Percentiles rank a stretch among this genome's conserved stretches.
Conservation (phyloP, 2,888 invertebrate genomes). For the Agrotis segetum region DNA sequence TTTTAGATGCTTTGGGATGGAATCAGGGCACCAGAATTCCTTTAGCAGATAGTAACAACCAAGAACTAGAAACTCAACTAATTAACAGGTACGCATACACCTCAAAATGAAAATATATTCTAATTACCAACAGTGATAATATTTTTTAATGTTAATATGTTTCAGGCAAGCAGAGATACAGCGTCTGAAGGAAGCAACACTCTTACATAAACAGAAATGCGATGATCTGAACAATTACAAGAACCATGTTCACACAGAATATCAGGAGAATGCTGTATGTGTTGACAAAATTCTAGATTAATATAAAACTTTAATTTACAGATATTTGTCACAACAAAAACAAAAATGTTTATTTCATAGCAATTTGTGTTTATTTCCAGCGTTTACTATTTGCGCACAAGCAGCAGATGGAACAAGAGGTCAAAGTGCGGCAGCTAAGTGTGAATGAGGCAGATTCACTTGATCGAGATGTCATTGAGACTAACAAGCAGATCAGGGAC, state of each 20-base stretch:
- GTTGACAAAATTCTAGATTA: background rate
- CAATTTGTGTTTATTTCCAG: constrained; percentile 76
- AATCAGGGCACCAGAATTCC: constrained; percentile 95
- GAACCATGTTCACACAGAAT: constrained; percentile 83
- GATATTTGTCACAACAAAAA: background rate
- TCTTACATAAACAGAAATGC: constrained; percentile 81
- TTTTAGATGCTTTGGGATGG: constrained; percentile 94
- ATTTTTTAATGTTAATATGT: constrained; percentile 31
- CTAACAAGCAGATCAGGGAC: constrained; percentile 86
- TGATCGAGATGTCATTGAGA: constrained; percentile 84
- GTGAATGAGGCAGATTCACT: constrained; percentile 86
- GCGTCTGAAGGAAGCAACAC: constrained; percentile 80
- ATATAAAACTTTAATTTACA: background rate
- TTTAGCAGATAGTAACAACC: constrained; percentile 94
- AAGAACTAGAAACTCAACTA: constrained; percentile 80
- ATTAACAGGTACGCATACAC: constrained; percentile 77
- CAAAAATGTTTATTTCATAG: background rate
- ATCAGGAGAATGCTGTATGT: constrained; percentile 88
- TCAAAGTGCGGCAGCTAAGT: constrained; percentile 90
- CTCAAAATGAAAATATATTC: background rate
- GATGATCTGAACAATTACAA: constrained; percentile 86
- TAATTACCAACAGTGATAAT: background rate
- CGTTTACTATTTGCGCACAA: constrained; percentile 93
- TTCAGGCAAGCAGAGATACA: constrained; percentile 88
- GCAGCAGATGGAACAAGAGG: constrained; percentile 93